A percentile compares a stretch with the other conserved stretches of the same genome.
These are phyloP conservation scores for Alentia gelatinosa DNA, from an alignment of 2,888 invertebrate genomes.

Conservation along the genomic window DNA sequence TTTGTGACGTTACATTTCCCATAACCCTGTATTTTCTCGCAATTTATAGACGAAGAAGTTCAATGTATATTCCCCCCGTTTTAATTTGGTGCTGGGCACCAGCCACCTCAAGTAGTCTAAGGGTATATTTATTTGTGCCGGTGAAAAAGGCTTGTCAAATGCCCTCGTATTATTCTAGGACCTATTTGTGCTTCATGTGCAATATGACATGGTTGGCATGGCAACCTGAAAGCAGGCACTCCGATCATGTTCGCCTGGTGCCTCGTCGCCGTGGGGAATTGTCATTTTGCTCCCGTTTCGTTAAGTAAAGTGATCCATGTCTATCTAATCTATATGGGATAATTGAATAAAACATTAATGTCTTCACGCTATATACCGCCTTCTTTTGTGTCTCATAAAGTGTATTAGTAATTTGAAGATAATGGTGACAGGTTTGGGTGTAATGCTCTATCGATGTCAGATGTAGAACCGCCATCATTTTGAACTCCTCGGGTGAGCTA, in stretches of 20 bases:
- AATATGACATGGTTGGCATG: background rate
- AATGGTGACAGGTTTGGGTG: too few relatives aligned
- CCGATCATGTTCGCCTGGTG: background rate
- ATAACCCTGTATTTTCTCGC: too few relatives aligned
- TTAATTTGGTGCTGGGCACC: slow-evolving; percentile 32
- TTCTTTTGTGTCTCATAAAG: background rate
- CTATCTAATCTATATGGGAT: background rate
- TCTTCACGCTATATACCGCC: background rate
- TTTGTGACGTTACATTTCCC: too few relatives aligned
- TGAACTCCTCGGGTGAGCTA: too few relatives aligned
- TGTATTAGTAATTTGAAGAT: too few relatives aligned
- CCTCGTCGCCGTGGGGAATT: background rate
- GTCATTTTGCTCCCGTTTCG: background rate
- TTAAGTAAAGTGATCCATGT: background rate
- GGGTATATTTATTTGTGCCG: background rate
- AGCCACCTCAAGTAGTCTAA: slow-evolving; percentile 16
- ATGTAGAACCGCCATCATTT: too few relatives aligned
- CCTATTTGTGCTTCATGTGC: background rate
- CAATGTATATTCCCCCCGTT: background rate
- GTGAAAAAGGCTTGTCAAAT: background rate
- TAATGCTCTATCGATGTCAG: too few relatives aligned
- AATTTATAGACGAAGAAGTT: too few relatives aligned
- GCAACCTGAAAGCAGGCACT: background rate
- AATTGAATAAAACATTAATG: slow-evolving; percentile 9
- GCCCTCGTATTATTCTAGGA: background rate